Evolutionary conservation across 2,113 vertebrate species (phyloP), one percentile per base, ranked within the genome.

Genomic region (Stegostoma tigrinum): DNA sequence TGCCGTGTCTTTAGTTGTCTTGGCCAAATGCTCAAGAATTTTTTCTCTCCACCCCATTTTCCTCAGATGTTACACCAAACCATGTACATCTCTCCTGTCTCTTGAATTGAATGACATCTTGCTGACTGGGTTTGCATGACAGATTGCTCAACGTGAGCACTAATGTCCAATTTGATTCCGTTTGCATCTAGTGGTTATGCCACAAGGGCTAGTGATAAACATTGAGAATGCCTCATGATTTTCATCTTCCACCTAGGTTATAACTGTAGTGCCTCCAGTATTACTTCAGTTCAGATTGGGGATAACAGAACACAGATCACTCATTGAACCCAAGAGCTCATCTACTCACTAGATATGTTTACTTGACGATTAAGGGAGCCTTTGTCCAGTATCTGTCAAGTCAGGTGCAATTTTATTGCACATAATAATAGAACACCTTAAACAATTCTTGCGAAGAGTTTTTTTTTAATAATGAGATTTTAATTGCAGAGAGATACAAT

Each of bases 401-500:
- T 38, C 64, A 15, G 34, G 89, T 90, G 34, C 52, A 90, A 90
- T n/a, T 61, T 19, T 64, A 90, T 27, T 66, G 34, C 15, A 38
- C 34, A 38, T 66, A 93, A 38, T 66, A 93, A 66, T 66, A 66
- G 80, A 83, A 42, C 61, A 34, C 34, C 34, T 23, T 38, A 23
- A 93, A 66, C 21, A 6, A 38, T 93, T 93, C 61, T 27, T 90
- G 5, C n/a, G 38, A 38, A 66, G 19, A 66, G 61, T 5, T 42
- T 66, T 95, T 70, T 95, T 95, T 95, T 95, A 95, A 95, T 95
- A 72, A 94, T 94, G 94, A 95, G 94, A 52, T 96, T 94, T 91
- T 96, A 95, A 89, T 96, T 97, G 91, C 96, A 99, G 99, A 99
- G 97, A 98, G 99, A 97, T 98, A 98, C 0, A 98, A 97, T 96